These are phyloP conservation scores for Dasypus novemcinctus DNA, from an alignment of 2,113 vertebrate species.

Conservation along the genomic window DNA sequence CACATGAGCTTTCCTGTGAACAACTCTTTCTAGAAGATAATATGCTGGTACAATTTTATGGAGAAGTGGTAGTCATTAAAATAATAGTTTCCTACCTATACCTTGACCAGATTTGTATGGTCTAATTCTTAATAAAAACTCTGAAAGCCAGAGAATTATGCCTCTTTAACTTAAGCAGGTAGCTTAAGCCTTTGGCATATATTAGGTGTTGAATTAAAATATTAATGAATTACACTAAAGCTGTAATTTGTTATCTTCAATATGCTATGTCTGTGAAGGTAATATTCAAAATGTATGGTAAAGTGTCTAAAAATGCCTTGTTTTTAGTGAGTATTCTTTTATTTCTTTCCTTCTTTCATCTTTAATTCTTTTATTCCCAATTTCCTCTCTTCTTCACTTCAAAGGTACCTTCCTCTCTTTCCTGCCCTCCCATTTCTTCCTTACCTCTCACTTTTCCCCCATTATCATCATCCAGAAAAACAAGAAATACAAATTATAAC, in stretches of 20 bases:
- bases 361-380: neutral
- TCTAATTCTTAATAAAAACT: conserved; percentile 5
- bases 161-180: neutral
- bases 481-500: neutral
- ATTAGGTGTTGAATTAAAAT: neutral
- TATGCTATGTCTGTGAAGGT: neutral
- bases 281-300: neutral
- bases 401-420: neutral
- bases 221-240: neutral
- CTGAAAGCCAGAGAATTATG: neutral
- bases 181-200: neutral
- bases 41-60: neutral
- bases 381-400: neutral
- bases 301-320: neutral
- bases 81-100: neutral
- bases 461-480: neutral
- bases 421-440: too few relatives aligned
- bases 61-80: neutral
- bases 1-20: neutral
- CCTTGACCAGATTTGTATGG: neutral
- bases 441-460: neutral
- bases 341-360: neutral
- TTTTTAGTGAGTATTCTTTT: neutral
- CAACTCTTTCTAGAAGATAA: neutral
- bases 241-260: neutral